phyloP scores from a whole-genome alignment of 2,888 invertebrate genomes.

The Anagyrus pseudococci region DNA sequence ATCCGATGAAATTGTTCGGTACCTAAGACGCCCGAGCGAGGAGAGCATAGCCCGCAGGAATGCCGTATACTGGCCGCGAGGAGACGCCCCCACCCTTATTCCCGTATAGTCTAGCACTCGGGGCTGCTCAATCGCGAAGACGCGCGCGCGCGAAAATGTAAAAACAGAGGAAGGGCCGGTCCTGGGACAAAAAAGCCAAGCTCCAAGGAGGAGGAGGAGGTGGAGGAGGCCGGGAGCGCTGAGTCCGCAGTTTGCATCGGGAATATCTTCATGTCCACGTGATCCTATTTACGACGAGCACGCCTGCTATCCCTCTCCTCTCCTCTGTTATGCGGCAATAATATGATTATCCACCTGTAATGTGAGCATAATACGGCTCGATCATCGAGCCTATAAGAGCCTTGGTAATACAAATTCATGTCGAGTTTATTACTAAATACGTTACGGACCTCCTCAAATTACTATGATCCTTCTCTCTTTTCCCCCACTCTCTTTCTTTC shows the following conservation, averaged over 20 bases:
- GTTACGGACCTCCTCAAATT: slow-evolving; percentile 25
- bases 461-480: slow-evolving; percentile 20
- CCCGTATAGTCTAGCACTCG: no score
- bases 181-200: no score
- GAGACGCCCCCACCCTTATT: background rate
- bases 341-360: slow-evolving; percentile 39
- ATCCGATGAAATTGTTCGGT: slow-evolving; percentile 42
- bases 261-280: background rate
- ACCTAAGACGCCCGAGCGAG: background rate
- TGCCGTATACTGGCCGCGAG: background rate
- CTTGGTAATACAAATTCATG: slow-evolving; percentile 38
- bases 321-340: slow-evolving; percentile 29
- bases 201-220: no score
- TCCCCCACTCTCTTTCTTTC: background rate
- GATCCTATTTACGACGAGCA: slow-evolving; percentile 27
- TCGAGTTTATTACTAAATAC: slow-evolving; percentile 36
- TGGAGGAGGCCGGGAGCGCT: no score
- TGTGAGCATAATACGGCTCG: slow-evolving; percentile 29
- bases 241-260: no score
- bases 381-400: slow-evolving; percentile 18
- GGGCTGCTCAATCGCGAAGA: no score
- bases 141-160: background rate
- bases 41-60: slow-evolving; percentile 24
- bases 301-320: slow-evolving; percentile 8
- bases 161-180: no score